Conservation (phyloP, 2,113 vertebrate species). For the Chroicocephalus ridibundus region DNA sequence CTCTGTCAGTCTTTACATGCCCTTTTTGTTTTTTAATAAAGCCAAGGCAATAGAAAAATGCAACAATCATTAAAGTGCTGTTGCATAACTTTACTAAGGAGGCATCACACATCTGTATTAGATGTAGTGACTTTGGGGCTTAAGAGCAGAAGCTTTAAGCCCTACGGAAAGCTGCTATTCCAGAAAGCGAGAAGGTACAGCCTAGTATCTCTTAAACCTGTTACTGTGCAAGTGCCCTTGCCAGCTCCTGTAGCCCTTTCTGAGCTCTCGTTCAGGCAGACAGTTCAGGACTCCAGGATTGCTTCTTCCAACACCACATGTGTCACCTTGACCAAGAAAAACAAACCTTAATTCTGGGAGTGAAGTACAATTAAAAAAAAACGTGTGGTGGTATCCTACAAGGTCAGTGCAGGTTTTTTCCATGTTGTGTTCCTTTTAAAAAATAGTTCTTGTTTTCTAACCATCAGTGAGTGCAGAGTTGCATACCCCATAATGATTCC, state of each 20-base stretch:
- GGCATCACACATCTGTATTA: not conserved
- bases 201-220: too few relatives aligned
- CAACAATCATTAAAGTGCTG: rapidly evolving
- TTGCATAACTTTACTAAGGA: not conserved
- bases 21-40: not conserved
- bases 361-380: not conserved
- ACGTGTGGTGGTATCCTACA: not conserved
- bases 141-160: not conserved
- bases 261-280: not conserved
- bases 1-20: not conserved
- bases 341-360: not conserved
- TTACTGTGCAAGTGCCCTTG: not conserved
- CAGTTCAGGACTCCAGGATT: not conserved
- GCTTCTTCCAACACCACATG: not conserved
- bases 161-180: not conserved
- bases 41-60: not conserved
- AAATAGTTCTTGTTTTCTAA: not conserved
- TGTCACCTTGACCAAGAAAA: not conserved
- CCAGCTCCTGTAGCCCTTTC: not conserved
- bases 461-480: not conserved
- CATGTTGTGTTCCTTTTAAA: not conserved
- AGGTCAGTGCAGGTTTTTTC: not conserved
- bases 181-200: not conserved
- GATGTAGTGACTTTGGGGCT: not conserved
- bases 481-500: not conserved